These are phyloP conservation scores for Chloroclysta siterata DNA, from an alignment of 2,888 invertebrate species.

Conservation along the genomic window DNA sequence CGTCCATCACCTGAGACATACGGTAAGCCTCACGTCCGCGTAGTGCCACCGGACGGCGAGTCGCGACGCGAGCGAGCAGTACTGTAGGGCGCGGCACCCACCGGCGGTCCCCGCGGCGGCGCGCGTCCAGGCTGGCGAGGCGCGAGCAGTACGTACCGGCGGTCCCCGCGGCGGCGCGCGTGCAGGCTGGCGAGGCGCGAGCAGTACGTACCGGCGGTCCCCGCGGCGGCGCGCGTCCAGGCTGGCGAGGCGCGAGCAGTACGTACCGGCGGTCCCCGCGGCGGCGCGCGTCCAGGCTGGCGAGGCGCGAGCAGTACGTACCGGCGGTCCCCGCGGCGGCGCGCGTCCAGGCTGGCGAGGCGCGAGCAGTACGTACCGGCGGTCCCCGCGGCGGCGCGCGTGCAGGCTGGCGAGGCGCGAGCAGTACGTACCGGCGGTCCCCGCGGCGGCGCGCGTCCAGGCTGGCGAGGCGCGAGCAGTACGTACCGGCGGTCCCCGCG, in stretches of 20 bases:
- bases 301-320: slow-evolving; percentile 63
- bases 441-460: too few relatives aligned
- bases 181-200: slow-evolving; percentile 61
- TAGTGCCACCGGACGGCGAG: too few relatives aligned
- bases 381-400: slow-evolving; percentile 19
- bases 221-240: slow-evolving; percentile 45
- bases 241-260: slow-evolving; percentile 61
- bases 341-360: slow-evolving; percentile 54
- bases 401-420: too few relatives aligned
- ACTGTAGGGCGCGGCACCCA: too few relatives aligned
- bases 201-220: too few relatives aligned
- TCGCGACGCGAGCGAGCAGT: too few relatives aligned
- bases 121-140: slow-evolving; percentile 54
- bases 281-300: slow-evolving; percentile 50
- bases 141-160: slow-evolving; percentile 67
- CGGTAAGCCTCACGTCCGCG: too few relatives aligned
- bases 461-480: too few relatives aligned
- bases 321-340: slow-evolving; percentile 15
- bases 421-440: too few relatives aligned
- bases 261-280: too few relatives aligned
- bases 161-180: slow-evolving; percentile 19
- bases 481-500: too few relatives aligned
- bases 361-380: slow-evolving; percentile 67
- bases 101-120: slow-evolving; percentile 6
- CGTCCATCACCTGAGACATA: too few relatives aligned